These are phyloP conservation scores for Camponotus floridanus DNA, from an alignment of 1,140 invertebrate species.

Conservation along the genomic window DNA sequence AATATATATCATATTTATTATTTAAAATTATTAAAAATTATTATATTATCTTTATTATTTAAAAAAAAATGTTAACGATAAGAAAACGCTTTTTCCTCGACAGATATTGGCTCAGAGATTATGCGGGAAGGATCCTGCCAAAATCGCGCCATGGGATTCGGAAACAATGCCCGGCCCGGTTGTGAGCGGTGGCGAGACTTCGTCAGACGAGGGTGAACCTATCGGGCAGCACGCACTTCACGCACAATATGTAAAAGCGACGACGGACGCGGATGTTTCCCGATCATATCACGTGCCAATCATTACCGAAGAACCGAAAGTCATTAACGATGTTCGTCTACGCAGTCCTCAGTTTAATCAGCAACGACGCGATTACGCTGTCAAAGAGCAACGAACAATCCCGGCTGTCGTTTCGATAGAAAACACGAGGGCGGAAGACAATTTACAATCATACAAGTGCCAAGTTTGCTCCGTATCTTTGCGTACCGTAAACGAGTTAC, in stretches of 20 bases:
- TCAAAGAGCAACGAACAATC: slow-evolving; percentile 50
- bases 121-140: slow-evolving; percentile 93
- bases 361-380: slow-evolving; percentile 60
- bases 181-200: slow-evolving; percentile 82
- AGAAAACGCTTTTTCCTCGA: slow-evolving; percentile 66
- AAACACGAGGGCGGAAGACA: slow-evolving; percentile 62
- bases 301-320: slow-evolving; percentile 70
- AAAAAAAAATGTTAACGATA: slow-evolving; percentile 41
- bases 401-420: slow-evolving; percentile 38
- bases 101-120: slow-evolving; percentile 93
- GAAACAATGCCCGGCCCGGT: slow-evolving; percentile 75
- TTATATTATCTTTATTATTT: no score
- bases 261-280: slow-evolving; percentile 60
- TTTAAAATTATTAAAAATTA: no score
- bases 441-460: slow-evolving; percentile 78
- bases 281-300: slow-evolving; percentile 80
- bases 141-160: slow-evolving; percentile 89
- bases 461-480: slow-evolving; percentile 79
- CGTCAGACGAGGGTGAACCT: slow-evolving; percentile 84
- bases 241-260: slow-evolving; percentile 61
- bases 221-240: slow-evolving; percentile 75
- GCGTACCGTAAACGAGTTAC: slow-evolving; percentile 79
- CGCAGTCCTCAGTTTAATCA: slow-evolving; percentile 71
- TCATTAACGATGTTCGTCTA: slow-evolving; percentile 64
- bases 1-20: no score